Evolutionary conservation across 1,140 invertebrate genomes (phyloP).

Genomic region (Macrobrachium rosenbergii): DNA sequence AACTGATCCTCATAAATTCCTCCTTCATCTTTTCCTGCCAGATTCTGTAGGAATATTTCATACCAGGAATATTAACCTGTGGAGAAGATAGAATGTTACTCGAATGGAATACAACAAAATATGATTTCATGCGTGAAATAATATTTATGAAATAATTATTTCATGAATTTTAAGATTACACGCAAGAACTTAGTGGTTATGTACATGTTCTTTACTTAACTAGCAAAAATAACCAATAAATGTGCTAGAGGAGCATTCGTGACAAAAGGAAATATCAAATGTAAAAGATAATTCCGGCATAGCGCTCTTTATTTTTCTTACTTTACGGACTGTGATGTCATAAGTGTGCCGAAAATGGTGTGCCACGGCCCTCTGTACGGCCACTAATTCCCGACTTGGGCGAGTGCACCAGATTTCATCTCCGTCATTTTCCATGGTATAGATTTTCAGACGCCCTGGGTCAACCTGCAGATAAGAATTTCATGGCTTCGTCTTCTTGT

Average conservation of each 20-base stretch:
- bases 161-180: too few relatives aligned
- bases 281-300: neutral
- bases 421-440: slow-evolving; percentile 87
- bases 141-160: neutral
- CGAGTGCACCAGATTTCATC: slow-evolving; percentile 81
- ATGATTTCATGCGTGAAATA: too few relatives aligned
- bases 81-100: neutral
- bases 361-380: slow-evolving; percentile 79
- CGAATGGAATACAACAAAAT: neutral
- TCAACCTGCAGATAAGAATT: slow-evolving; percentile 72
- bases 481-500: neutral
- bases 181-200: too few relatives aligned
- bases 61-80: slow-evolving; percentile 52
- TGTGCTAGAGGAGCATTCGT: neutral
- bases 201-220: too few relatives aligned
- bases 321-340: slow-evolving; percentile 68
- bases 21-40: slow-evolving; percentile 59
- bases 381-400: slow-evolving; percentile 81
- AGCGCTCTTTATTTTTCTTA: slow-evolving; percentile 42
- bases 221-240: neutral
- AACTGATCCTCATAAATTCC: slow-evolving; percentile 24
- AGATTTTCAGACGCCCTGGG: slow-evolving; percentile 80
- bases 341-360: slow-evolving; percentile 75
- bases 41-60: slow-evolving; percentile 52
- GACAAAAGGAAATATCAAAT: too few relatives aligned